phyloP scores from a whole-genome alignment of 2,888 invertebrate species.

The Drosophila robusta region DNA sequence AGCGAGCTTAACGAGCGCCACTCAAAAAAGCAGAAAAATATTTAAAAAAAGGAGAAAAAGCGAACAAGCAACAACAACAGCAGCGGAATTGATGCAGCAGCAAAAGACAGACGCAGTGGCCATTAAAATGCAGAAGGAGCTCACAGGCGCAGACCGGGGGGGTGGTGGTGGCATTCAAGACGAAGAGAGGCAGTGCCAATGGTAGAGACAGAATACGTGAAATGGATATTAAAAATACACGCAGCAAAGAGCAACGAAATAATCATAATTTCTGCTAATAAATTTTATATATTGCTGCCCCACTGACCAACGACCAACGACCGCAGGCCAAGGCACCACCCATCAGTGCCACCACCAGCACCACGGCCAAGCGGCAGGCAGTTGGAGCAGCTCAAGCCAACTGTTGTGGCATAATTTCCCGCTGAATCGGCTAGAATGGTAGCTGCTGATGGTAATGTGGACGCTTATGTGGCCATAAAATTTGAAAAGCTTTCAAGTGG shows the following conservation, averaged over 20 bases:
- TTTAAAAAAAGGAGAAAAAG: constrained; percentile 14
- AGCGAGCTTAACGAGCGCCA: constrained; percentile 76
- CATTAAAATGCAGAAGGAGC: constrained; percentile 73
- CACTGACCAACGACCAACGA: constrained; percentile 29
- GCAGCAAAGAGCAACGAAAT: constrained; percentile 77
- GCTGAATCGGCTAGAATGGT: constrained; percentile 70
- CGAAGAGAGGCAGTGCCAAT: not conserved
- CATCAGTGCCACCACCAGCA: not conserved
- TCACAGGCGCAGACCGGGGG: constrained; percentile 5
- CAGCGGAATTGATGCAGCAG: constrained; percentile 74
- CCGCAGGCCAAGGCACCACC: not conserved
- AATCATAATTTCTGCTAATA: constrained; percentile 81
- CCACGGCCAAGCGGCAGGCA: constrained; percentile 2
- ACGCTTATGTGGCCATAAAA: constrained; percentile 75
- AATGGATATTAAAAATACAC: constrained; percentile 78
- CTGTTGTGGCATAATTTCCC: constrained; percentile 40
- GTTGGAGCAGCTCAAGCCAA: constrained; percentile 10
- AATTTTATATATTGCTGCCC: constrained; percentile 76
- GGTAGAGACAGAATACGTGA: constrained; percentile 35
- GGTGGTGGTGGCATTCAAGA: constrained; percentile 1
- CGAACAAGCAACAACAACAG: constrained; percentile 11
- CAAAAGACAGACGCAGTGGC: constrained; percentile 58
- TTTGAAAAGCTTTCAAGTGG: constrained; percentile 57
- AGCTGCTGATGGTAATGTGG: constrained; percentile 54
- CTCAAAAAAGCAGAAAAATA: constrained; percentile 38